Conservation (phyloP, 2,113 vertebrate genomes). For the Hydropotes inermis region DNA sequence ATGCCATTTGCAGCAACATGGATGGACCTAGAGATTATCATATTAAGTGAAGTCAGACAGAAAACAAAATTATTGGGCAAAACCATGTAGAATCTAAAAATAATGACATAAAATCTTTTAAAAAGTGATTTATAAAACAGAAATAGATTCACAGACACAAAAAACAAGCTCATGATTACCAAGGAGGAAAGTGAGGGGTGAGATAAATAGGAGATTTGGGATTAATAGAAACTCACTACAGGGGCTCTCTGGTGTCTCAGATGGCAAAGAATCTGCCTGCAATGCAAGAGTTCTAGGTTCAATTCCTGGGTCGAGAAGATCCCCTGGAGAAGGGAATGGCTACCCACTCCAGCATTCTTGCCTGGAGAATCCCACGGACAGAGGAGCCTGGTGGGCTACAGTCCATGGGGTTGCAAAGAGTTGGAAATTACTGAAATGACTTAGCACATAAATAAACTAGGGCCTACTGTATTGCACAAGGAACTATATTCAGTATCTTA, state of each 20-base stretch:
- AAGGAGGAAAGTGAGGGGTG: neutral
- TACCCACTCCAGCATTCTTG: neutral
- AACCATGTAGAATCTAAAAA: neutral
- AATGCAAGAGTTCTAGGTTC: neutral
- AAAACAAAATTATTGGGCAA: neutral
- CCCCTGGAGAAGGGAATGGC: neutral
- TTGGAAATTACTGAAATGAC: neutral
- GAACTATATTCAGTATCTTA: neutral
- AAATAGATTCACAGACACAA: neutral
- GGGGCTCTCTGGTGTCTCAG: neutral
- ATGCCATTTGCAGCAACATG: neutral
- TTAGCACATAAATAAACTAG: neutral
- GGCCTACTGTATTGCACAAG: neutral
- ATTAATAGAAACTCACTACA: neutral
- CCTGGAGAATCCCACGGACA: neutral
- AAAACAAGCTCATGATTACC: neutral
- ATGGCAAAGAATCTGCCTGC: neutral
- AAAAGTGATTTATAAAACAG: neutral
- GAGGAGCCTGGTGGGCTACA: neutral
- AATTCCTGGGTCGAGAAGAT: neutral
- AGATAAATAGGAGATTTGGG: neutral
- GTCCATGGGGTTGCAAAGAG: neutral
- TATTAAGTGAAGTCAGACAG: neutral
- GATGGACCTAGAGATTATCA: neutral
- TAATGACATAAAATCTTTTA: neutral